These are phyloP conservation scores for Epinotia demarniana DNA, from an alignment of 2,888 invertebrate species.

Conservation along the genomic window DNA sequence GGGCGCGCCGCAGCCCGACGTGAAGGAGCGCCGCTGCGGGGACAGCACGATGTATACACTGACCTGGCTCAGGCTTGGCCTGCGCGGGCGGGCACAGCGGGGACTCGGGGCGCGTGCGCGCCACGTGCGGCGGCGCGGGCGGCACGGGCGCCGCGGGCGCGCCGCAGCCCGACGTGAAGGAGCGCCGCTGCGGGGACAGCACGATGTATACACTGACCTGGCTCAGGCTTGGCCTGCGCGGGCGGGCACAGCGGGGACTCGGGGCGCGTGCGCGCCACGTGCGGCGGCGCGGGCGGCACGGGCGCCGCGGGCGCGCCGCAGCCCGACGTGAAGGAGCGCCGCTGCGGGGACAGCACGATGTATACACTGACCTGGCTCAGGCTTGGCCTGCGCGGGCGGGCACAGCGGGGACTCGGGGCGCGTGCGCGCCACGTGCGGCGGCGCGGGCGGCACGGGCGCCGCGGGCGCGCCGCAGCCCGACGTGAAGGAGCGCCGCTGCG, in stretches of 20 bases:
- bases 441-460: constrained; percentile 66
- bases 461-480: constrained; percentile 93
- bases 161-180: constrained; percentile 94
- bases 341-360: no score
- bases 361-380: constrained; percentile 55
- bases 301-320: constrained; percentile 89
- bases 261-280: constrained; percentile 84
- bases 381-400: constrained; percentile 57
- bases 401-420: constrained; percentile 72
- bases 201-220: constrained; percentile 85
- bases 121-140: constrained; percentile 78
- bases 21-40: constrained; percentile 94
- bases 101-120: constrained; percentile 81
- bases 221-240: constrained; percentile 62
- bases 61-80: constrained; percentile 68
- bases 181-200: constrained; percentile 93
- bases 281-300: constrained; percentile 65
- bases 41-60: constrained; percentile 88
- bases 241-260: constrained; percentile 68
- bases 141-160: constrained; percentile 86
- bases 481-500: constrained; percentile 93
- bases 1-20: constrained; percentile 93
- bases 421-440: constrained; percentile 84
- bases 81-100: constrained; percentile 60
- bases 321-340: no score